Percentiles rank a stretch among this genome's conserved stretches.
Evolutionary conservation across 2,113 vertebrate genomes (phyloP).

Genomic region (Brachirus orientalis): DNA sequence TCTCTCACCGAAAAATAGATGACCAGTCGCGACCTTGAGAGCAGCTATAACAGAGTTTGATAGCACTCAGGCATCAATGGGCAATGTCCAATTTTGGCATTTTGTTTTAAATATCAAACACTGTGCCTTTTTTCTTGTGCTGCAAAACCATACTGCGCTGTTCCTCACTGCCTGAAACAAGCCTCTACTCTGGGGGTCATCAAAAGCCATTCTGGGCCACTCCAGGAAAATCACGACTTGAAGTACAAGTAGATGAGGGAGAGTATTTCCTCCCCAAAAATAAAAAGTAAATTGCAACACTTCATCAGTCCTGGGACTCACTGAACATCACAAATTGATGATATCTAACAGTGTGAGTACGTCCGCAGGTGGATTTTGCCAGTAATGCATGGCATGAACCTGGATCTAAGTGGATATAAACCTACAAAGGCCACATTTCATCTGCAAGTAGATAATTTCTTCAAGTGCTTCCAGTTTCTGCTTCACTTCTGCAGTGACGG

Average conservation of each 20-base stretch:
- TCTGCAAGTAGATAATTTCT: slow-evolving; percentile 58
- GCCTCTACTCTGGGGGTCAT: slow-evolving; percentile 20
- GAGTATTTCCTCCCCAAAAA: slow-evolving; percentile 1
- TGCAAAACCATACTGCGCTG: neutral
- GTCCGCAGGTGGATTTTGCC: slow-evolving; percentile 32
- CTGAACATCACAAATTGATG: slow-evolving; percentile 32
- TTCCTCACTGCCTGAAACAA: slow-evolving; percentile 8
- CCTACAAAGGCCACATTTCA: slow-evolving; percentile 37
- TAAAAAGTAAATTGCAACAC: slow-evolving; percentile 33
- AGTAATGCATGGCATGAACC: slow-evolving; percentile 38
- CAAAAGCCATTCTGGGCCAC: slow-evolving; percentile 36
- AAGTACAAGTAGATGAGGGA: slow-evolving; percentile 26
- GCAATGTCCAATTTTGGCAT: slow-evolving; percentile 1
- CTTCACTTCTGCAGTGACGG: slow-evolving; percentile 55
- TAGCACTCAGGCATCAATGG: neutral
- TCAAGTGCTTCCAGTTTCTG: slow-evolving; percentile 56
- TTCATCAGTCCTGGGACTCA: slow-evolving; percentile 31
- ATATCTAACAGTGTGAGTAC: slow-evolving; percentile 17
- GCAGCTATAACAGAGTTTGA: neutral
- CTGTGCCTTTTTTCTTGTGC: slow-evolving; percentile 12
- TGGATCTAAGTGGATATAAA: slow-evolving; percentile 7
- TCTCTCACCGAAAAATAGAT: too few relatives aligned
- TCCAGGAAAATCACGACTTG: slow-evolving; percentile 20
- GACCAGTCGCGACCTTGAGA: slow-evolving; percentile 7
- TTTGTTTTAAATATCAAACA: slow-evolving; percentile 19